These are phyloP conservation scores for Pampus argenteus DNA, from an alignment of 2,797 vertebrate genomes.

Conservation along the genomic window DNA sequence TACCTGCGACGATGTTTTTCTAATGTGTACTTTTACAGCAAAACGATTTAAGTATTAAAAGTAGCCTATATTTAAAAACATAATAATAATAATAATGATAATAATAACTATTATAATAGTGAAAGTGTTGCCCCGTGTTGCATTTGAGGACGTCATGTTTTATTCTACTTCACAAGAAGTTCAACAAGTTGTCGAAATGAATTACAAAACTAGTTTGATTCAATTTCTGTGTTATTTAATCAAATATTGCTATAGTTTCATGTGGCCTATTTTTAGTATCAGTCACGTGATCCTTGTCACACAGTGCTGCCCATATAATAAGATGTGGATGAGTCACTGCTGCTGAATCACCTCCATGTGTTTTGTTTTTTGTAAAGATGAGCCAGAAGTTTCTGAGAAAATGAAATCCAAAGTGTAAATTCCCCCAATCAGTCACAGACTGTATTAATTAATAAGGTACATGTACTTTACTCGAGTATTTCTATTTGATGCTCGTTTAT, in stretches of 20 bases:
- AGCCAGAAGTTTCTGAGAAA: constrained; percentile 36
- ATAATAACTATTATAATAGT: no score
- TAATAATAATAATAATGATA: no score
- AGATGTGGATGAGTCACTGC: constrained; percentile 52
- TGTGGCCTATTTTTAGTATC: constrained; percentile 45
- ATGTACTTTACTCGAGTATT: no score
- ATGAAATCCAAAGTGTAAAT: neutral
- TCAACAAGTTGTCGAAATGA: neutral
- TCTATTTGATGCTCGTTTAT: no score
- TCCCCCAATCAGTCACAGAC: neutral
- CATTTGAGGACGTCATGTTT: neutral
- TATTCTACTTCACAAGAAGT: neutral
- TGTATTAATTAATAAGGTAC: neutral
- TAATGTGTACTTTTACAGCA: neutral
- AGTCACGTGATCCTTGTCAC: constrained; percentile 28
- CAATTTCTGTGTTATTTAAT: neutral
- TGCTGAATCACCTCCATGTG: constrained; percentile 13
- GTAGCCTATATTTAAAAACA: no score
- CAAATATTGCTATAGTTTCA: neutral
- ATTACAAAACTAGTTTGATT: neutral
- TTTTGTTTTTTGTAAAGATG: neutral
- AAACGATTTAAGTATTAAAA: no score
- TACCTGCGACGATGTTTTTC: constrained; percentile 33
- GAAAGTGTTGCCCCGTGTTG: no score
- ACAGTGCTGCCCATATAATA: no score